A percentile compares a stretch with the other conserved stretches of the same genome.
Evolutionary conservation across 2,797 vertebrate species (phyloP).

Genomic region (Pelodytes ibericus): DNA sequence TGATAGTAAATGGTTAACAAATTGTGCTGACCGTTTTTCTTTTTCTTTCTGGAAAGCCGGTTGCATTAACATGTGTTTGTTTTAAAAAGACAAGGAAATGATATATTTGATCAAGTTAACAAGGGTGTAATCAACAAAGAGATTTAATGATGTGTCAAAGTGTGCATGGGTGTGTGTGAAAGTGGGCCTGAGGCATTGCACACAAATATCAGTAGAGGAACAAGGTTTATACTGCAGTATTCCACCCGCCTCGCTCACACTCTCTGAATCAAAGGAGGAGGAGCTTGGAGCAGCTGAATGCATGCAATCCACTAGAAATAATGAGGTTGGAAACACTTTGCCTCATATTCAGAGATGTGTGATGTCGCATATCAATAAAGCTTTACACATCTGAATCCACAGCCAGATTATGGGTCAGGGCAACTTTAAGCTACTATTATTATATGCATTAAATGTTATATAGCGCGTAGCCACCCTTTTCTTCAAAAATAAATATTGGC

Average conservation of each 20-base stretch:
- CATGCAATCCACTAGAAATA: background rate
- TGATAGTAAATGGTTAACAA: background rate
- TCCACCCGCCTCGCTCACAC: background rate
- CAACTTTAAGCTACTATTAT: no score
- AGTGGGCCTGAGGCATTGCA: background rate
- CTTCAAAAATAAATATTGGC: no score
- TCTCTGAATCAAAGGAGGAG: background rate
- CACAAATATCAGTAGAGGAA: background rate
- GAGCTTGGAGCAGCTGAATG: background rate
- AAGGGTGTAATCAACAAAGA: background rate
- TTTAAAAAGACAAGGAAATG: conserved; percentile 13
- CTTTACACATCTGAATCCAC: no score
- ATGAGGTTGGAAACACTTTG: no score
- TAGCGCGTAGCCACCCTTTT: no score
- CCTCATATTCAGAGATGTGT: no score
- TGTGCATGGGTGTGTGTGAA: conserved; percentile 17
- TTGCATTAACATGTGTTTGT: background rate
- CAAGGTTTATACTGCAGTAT: background rate
- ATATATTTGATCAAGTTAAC: conserved; percentile 14
- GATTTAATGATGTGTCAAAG: conserved; percentile 21
- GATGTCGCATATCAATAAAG: no score
- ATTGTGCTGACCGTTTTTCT: background rate
- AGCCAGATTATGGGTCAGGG: no score
- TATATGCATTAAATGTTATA: no score
- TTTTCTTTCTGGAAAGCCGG: background rate